These are phyloP conservation scores for Mallotus villosus DNA, from an alignment of 2,797 vertebrate genomes.

Conservation along the genomic window DNA sequence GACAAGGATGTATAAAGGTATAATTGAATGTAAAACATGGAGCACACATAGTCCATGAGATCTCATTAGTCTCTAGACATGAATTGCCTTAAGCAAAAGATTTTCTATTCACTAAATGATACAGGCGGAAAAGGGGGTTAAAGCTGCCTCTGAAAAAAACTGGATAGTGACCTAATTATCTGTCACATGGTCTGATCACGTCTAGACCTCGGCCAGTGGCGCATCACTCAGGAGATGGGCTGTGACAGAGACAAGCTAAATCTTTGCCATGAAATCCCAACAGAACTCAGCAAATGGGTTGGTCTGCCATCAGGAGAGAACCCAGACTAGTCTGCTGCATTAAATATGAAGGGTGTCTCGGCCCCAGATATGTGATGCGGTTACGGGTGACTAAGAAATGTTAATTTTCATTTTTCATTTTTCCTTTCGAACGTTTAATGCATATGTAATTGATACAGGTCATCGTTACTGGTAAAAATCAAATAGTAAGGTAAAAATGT, in stretches of 20 bases:
- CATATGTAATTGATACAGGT: neutral
- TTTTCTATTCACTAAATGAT: neutral
- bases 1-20: too few relatives aligned
- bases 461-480: neutral
- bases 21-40: too few relatives aligned
- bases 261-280: constrained; percentile 15
- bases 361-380: neutral
- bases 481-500: too few relatives aligned
- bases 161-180: constrained; percentile 40
- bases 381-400: neutral
- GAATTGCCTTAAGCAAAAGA: neutral
- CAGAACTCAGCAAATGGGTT: constrained; percentile 23
- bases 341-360: constrained; percentile 16
- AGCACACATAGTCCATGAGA: too few relatives aligned
- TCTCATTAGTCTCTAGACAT: neutral
- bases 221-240: constrained; percentile 24
- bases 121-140: constrained; percentile 1
- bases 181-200: constrained; percentile 40
- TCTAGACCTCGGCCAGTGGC: constrained; percentile 36
- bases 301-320: constrained; percentile 20
- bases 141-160: constrained; percentile 19
- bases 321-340: constrained; percentile 12
- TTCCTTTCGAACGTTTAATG: neutral
- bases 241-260: constrained; percentile 16
- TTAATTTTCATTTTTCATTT: neutral